Conservation (phyloP, 2,888 invertebrate species). For the Lithophane ornitopus region DNA sequence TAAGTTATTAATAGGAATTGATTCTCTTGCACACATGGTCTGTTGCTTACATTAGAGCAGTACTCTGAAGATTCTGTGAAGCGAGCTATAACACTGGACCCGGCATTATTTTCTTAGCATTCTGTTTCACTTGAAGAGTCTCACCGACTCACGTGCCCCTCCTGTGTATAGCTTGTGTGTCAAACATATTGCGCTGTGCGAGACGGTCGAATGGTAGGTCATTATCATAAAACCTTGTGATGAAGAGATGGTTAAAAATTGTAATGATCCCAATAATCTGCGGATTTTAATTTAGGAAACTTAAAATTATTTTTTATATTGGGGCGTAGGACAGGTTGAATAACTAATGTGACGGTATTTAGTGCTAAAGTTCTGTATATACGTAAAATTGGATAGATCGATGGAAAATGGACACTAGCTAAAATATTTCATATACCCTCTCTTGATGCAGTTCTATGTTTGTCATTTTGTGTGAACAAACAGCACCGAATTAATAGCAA, state of each 20-base stretch:
- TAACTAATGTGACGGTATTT: slow-evolving; percentile 77
- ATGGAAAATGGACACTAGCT: slow-evolving; percentile 67
- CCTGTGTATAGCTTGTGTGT: slow-evolving; percentile 62
- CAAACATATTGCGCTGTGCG: slow-evolving; percentile 60
- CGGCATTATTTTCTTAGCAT: slow-evolving; percentile 50
- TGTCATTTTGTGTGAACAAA: slow-evolving; percentile 79
- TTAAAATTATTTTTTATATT: slow-evolving; percentile 84
- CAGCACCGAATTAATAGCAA: slow-evolving; percentile 86
- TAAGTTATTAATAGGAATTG: slow-evolving; percentile 81
- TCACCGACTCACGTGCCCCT: slow-evolving; percentile 31
- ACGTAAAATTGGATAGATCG: slow-evolving; percentile 80
- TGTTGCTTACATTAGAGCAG: slow-evolving; percentile 66
- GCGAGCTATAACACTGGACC: slow-evolving; percentile 65
- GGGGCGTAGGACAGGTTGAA: slow-evolving; percentile 79
- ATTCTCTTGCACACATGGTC: slow-evolving; percentile 78
- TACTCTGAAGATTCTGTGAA: slow-evolving; percentile 66
- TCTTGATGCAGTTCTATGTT: slow-evolving; percentile 73
- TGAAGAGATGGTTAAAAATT: slow-evolving; percentile 76
- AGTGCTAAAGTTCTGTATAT: slow-evolving; percentile 85
- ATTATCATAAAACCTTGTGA: slow-evolving; percentile 73
- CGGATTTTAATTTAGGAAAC: slow-evolving; percentile 82
- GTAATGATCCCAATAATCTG: slow-evolving; percentile 76
- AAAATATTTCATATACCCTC: slow-evolving; percentile 73
- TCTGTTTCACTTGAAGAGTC: slow-evolving; percentile 19
- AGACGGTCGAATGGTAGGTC: slow-evolving; percentile 63